Evolutionary conservation across 2,797 vertebrate species (phyloP), one percentile per base, ranked within the genome.

Genomic region (Arnoldichthys spilopterus): DNA sequence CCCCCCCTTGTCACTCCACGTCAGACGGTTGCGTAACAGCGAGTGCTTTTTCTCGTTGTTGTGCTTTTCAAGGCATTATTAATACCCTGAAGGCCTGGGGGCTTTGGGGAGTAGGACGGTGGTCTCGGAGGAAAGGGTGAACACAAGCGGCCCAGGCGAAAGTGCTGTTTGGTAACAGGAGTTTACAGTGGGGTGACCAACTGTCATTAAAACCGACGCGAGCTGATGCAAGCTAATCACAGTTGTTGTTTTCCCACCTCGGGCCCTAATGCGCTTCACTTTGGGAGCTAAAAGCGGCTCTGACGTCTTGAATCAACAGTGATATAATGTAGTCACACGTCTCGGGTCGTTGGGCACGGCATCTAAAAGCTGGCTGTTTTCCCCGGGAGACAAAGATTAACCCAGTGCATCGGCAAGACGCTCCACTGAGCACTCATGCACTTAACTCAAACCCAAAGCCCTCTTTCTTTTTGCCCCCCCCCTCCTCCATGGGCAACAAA

Each of bases 361-460:
- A 20, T 43, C n/a, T 72, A 11, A 73, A 18, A 73, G 77, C 58
- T 72, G 53, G 28, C 30, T 62, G 72, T 62, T 79, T 79, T 74
- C 32, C 28, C 45, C 30, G 5, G 30, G 32, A 79, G 78, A 53
- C 64, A 79, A 79, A 68, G 54, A 79, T 79, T 79, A 79, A 79
- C 78, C 51, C 43, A 32, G 32, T 7, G 69, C 49, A 28, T 74
- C 22, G 34, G 32, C 22, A 69, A 28, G 40, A n/a, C 18, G 47
- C 76, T 30, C 45, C 47, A 12, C 67, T 63, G 59, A 72, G 72
- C 72, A 73, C 16, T 73, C 62, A 66, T 9, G 61, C 61, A 32
- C 40, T 79, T 49, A 61, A 74, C 63, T 34, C 40, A 43, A 59
- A 67, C 77, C 70, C 63, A 69, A 28, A 8, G 63, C 6, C 63